phyloP scores from a whole-genome alignment of 2,888 invertebrate genomes.

The Physocephala rufipes region DNA sequence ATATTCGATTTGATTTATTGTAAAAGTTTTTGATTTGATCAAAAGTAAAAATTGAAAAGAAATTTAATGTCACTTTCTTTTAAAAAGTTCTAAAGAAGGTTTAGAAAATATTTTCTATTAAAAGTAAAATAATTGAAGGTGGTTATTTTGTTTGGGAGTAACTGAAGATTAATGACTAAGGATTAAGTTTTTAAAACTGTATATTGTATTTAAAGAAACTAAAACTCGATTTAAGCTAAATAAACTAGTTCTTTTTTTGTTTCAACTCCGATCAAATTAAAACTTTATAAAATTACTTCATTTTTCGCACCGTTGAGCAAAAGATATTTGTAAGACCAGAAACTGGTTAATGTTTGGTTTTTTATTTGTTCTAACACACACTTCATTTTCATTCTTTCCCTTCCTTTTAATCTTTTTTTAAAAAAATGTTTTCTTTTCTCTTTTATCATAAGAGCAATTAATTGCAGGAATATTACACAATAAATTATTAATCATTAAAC shows the following conservation, averaged over 20 bases:
- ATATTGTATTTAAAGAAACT: conserved; percentile 12
- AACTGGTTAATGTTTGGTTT: background rate
- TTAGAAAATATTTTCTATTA: no score
- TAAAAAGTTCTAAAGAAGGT: no score
- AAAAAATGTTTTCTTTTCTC: background rate
- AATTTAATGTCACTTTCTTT: no score
- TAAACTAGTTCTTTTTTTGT: conserved; percentile 30
- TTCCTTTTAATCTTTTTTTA: conserved; percentile 15
- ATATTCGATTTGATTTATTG: conserved; percentile 32
- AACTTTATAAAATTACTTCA: conserved; percentile 31
- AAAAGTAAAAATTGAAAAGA: conserved; percentile 41
- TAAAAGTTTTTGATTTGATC: conserved; percentile 42
- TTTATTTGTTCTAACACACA: background rate
- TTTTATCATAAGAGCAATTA: no score
- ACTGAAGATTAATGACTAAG: conserved; percentile 40
- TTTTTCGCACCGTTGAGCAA: conserved; percentile 12
- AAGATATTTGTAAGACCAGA: background rate
- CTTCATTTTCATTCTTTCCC: background rate
- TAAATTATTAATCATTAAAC: conserved; percentile 61
- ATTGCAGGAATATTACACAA: background rate
- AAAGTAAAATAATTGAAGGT: conserved; percentile 37
- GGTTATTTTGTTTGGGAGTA: conserved; percentile 15
- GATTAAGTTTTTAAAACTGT: conserved; percentile 17
- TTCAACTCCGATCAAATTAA: conserved; percentile 17
- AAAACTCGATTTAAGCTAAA: conserved; percentile 28